phyloP scores from a whole-genome alignment of 2,113 vertebrate species.

The Oriolus oriolus region DNA sequence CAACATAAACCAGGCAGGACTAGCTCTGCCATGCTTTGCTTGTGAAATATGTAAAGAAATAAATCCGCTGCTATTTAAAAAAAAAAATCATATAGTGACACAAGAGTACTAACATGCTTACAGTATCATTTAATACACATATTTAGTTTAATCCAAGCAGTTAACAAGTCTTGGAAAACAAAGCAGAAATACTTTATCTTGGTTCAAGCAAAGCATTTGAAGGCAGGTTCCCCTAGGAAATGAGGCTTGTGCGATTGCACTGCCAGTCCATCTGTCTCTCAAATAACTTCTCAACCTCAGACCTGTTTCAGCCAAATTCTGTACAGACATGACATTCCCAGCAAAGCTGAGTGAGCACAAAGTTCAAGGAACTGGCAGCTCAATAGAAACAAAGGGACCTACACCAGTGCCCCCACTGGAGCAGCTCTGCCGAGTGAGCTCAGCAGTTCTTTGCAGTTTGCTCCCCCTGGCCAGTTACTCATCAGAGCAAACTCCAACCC shows the following conservation, averaged over 20 bases:
- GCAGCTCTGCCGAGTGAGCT: neutral
- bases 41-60: slow-evolving; percentile 37
- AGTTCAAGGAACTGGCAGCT: neutral
- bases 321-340: neutral
- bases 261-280: slow-evolving; percentile 4
- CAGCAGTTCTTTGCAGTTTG: neutral
- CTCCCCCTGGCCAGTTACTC: neutral
- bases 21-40: neutral
- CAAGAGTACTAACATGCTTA: neutral
- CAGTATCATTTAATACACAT: neutral
- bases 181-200: neutral
- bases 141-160: neutral
- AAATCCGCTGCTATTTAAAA: neutral
- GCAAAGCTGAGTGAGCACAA: neutral
- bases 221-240: slow-evolving; percentile 35
- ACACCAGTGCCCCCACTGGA: neutral
- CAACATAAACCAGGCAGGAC: neutral
- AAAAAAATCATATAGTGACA: neutral
- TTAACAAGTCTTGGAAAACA: slow-evolving; percentile 8
- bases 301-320: neutral
- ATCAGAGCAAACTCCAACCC: neutral
- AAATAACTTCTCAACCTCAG: neutral
- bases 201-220: slow-evolving; percentile 11
- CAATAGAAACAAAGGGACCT: neutral
- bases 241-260: neutral